Evolutionary conservation across 2,113 vertebrate species (phyloP).

Genomic region (Miniopterus natalensis): DNA sequence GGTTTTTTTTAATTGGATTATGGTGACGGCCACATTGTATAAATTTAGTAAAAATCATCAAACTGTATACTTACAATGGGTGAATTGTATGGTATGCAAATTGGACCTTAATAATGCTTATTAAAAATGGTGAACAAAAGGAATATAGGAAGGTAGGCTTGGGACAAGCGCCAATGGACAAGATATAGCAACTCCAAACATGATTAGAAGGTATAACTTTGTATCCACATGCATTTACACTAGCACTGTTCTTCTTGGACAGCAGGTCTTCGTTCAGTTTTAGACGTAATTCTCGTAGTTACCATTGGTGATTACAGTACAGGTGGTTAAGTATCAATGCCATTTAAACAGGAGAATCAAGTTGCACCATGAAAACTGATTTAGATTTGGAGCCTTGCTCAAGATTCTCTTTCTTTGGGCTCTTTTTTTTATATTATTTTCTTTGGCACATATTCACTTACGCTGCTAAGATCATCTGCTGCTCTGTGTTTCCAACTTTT

Average conservation of each 20-base stretch:
- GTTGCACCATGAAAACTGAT: not conserved
- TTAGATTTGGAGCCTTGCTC: conserved; percentile 19
- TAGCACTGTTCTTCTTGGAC: not conserved
- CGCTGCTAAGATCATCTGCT: conserved; percentile 29
- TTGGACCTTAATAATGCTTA: not conserved
- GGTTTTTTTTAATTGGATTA: not conserved
- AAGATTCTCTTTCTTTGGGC: conserved; percentile 37
- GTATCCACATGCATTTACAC: not conserved
- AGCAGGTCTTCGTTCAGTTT: not conserved
- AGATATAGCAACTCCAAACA: not conserved
- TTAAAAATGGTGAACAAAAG: not conserved
- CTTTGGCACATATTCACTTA: not conserved
- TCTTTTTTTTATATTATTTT: not conserved
- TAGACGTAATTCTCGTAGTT: not conserved
- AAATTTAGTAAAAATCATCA: not conserved
- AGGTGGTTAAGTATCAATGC: not conserved
- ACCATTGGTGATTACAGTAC: not conserved
- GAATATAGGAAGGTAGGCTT: not conserved
- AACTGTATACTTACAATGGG: not conserved
- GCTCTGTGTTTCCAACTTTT: conserved; percentile 42
- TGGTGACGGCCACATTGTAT: not conserved
- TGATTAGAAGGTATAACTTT: not conserved
- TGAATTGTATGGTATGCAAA: not conserved
- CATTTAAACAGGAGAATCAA: not conserved
- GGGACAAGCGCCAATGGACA: not conserved